phyloP scores from a whole-genome alignment of 2,888 invertebrate species.

The Stenoptilia bipunctidactyla region DNA sequence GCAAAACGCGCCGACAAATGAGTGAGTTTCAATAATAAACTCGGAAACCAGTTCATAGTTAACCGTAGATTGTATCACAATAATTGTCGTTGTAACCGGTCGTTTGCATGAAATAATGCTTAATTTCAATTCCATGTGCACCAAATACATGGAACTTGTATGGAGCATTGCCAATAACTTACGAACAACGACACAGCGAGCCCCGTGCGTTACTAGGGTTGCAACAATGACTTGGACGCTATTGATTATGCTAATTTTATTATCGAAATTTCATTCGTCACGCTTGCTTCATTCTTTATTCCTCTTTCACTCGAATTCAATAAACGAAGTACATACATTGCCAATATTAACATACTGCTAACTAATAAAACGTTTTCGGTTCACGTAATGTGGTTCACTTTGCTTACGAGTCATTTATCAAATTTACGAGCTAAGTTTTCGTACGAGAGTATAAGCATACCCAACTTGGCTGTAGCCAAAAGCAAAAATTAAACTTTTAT shows the following conservation, averaged over 20 bases:
- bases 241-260: constrained; percentile 69
- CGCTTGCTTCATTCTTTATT: constrained; percentile 33
- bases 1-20: constrained; percentile 21
- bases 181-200: not conserved
- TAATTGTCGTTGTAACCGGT: constrained; percentile 42
- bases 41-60: constrained; percentile 26
- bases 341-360: constrained; percentile 30
- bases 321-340: constrained; percentile 16
- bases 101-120: constrained; percentile 63
- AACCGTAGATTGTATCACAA: constrained; percentile 39
- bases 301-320: constrained; percentile 18
- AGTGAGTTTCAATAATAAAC: constrained; percentile 31
- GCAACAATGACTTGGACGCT: constrained; percentile 38
- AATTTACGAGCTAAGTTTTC: not conserved
- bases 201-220: constrained; percentile 24
- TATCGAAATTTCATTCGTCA: constrained; percentile 53
- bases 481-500: constrained; percentile 1
- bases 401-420: constrained; percentile 1
- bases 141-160: constrained; percentile 46
- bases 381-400: constrained; percentile 15
- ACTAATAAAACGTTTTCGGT: constrained; percentile 32
- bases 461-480: not conserved
- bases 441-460: not conserved
- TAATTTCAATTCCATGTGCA: constrained; percentile 57
- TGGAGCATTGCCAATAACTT: constrained; percentile 53